These are phyloP conservation scores for Holcopasites calliopsidis DNA, from an alignment of 1,140 invertebrate species.

Conservation along the genomic window DNA sequence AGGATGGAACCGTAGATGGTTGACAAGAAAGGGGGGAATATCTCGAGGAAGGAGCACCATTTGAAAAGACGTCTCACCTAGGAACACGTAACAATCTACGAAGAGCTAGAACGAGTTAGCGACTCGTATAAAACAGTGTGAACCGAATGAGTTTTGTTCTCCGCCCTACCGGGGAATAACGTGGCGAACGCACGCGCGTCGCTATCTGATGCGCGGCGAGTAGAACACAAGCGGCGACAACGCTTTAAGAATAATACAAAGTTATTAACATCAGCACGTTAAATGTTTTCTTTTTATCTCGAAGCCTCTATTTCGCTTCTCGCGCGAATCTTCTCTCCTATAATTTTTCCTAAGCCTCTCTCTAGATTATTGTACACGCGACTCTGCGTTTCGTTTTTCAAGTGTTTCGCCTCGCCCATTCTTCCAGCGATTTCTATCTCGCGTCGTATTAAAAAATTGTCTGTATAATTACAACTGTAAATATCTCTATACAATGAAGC, in stretches of 20 bases:
- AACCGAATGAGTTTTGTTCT: background rate
- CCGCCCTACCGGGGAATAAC: background rate
- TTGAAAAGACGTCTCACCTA: slow-evolving; percentile 28
- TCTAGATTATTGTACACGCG: slow-evolving; percentile 5
- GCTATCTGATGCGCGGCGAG: slow-evolving; percentile 30
- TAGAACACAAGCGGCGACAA: slow-evolving; percentile 60
- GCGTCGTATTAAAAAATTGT: slow-evolving; percentile 48
- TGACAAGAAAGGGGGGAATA: no score
- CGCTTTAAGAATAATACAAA: slow-evolving; percentile 34
- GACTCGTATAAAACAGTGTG: background rate
- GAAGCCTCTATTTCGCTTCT: background rate
- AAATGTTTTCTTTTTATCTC: background rate
- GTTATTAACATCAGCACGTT: background rate
- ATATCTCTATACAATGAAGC: slow-evolving; percentile 66
- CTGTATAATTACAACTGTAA: slow-evolving; percentile 60
- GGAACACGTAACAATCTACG: background rate
- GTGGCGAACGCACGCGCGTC: background rate
- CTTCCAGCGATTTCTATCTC: slow-evolving; percentile 2
- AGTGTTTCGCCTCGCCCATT: background rate
- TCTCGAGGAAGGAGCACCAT: slow-evolving; percentile 45
- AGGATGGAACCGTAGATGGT: background rate
- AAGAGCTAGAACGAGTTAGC: background rate
- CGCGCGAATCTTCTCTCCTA: background rate
- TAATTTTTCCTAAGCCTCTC: slow-evolving; percentile 36
- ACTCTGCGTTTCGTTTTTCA: background rate